phyloP scores from a whole-genome alignment of 2,888 invertebrate genomes.

The Fragum fragum region DNA sequence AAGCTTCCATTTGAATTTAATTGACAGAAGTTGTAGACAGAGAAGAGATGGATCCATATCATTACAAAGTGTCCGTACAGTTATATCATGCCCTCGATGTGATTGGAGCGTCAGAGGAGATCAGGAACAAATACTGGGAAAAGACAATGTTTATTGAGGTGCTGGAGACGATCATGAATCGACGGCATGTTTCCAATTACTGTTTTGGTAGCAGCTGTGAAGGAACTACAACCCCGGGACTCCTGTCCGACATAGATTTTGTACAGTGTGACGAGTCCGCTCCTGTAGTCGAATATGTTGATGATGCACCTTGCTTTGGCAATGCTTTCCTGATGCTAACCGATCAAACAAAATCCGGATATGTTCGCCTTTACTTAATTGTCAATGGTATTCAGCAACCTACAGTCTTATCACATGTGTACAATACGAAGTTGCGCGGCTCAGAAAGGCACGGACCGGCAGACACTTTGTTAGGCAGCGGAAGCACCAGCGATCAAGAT shows the following conservation, averaged over 20 bases:
- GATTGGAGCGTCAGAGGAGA: not conserved
- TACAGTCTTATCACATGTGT: not conserved
- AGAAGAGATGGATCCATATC: no score
- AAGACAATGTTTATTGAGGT: not conserved
- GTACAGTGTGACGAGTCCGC: not conserved
- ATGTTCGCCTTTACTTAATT: not conserved
- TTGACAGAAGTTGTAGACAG: no score
- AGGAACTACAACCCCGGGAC: not conserved
- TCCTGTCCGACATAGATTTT: not conserved
- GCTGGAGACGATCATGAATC: not conserved
- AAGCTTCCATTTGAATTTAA: no score
- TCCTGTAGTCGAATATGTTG: not conserved
- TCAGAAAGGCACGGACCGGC: conserved; percentile 14
- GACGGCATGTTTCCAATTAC: not conserved
- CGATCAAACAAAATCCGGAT: conserved; percentile 10
- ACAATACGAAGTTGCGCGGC: not conserved
- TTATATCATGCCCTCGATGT: not conserved
- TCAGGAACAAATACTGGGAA: not conserved
- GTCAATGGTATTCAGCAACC: not conserved
- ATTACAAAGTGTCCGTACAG: not conserved
- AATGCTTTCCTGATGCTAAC: not conserved
- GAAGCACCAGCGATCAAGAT: not conserved
- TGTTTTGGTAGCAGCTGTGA: not conserved
- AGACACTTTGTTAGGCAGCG: not conserved
- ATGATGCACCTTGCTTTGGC: not conserved